Conservation (phyloP, 2,888 invertebrate species). For the Punctoribates punctum region DNA sequence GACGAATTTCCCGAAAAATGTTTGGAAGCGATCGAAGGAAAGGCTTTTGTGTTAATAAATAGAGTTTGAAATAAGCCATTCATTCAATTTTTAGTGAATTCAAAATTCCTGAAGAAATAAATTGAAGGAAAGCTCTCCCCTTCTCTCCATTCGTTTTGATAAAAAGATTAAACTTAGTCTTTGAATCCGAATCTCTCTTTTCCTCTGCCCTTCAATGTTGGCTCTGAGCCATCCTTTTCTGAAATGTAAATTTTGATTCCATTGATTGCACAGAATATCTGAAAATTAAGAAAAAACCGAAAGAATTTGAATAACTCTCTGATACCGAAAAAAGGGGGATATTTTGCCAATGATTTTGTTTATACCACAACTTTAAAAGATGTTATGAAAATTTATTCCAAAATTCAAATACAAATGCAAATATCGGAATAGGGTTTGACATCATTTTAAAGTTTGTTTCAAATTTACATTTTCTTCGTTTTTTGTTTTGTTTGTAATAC, state of each 20-base stretch:
- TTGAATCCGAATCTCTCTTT: no score
- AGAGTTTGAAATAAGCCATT: no score
- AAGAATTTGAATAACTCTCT: conserved; percentile 17
- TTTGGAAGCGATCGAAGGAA: no score
- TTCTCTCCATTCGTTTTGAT: no score
- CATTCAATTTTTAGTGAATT: no score
- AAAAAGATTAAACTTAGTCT: no score
- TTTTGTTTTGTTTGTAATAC: not conserved
- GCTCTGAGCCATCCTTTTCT: not conserved
- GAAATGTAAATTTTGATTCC: not conserved
- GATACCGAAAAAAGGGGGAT: not conserved
- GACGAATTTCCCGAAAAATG: no score
- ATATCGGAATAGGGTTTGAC: conserved; percentile 26
- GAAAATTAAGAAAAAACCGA: not conserved
- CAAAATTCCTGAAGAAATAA: no score
- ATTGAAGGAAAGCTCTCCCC: no score
- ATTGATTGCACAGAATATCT: not conserved
- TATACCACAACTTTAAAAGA: not conserved
- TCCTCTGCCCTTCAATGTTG: not conserved
- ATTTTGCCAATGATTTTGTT: conserved; percentile 26
- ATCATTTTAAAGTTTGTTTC: conserved; percentile 30
- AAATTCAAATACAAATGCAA: conserved; percentile 26
- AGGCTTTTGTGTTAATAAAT: no score
- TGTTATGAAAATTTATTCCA: conserved; percentile 32
- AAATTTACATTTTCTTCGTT: conserved; percentile 22